Evolutionary conservation across 1,140 invertebrate genomes (phyloP), one percentile per base, ranked within the genome.

Genomic region (Delia radicum): DNA sequence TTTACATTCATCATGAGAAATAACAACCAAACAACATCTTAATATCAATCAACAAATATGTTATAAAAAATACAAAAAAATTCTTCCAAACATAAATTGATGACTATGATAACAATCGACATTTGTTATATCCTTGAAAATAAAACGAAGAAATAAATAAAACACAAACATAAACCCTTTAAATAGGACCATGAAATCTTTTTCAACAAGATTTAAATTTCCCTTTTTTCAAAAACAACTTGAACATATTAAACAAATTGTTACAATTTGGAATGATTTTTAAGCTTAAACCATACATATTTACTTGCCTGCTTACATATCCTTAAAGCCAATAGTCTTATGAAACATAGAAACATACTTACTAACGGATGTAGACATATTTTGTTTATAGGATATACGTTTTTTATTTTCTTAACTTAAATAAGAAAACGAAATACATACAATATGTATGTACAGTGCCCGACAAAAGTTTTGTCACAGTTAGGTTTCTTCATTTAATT

Each of bases 91-190:
- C 65, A 24, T 31, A 33, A 69, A 69, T 69, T 69, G 65, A 69
- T 69, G 65, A 31, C 65, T 37, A 29, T 33, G 65, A 69, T 69
- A 69, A 69, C 65, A 69, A 69, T 69, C 65, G 65, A 33, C 65
- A 69, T 69, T 69, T 69, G 65, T 33, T 12, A 55, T 18, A 18
- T 21, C n/a, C 48, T n/a, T n/a, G 18, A 55, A 37, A 37, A 10
- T 13, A 7, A 21, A 55, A 24, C 15, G 24, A 21, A 24, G 7
- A 21, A 55, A 55, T 18, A 7, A 18, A 5, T 21, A 21, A 55
- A 21, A 21, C 46, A 21, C n/a, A 55, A 55, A 55, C 48, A 24
- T 21, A 21, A 69, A 69, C 65, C 29, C 65, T 69, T 69, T 69
- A 69, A 69, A n/a, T 21, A 55, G 24, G 5, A 21, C 48, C 21